Conservation (phyloP, 53 echinoderm and acorn worm genomes). For the Echinometra lucunter region DNA sequence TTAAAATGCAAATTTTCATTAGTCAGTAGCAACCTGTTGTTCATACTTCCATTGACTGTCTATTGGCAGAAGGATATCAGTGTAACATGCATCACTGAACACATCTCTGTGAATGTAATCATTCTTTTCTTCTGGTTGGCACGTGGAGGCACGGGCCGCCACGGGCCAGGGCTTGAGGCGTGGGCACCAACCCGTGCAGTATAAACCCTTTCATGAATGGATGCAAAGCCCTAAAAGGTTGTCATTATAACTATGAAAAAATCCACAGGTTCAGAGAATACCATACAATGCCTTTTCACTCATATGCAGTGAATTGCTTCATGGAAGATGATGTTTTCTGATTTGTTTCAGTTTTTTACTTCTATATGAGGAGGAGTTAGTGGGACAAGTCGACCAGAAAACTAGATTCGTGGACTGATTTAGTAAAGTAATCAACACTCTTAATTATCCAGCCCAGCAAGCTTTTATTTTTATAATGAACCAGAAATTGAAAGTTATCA, state of each 20-base stretch:
- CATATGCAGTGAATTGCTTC: conserved; percentile 22
- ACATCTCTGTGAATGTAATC: conserved; percentile 32
- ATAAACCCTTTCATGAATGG: background rate
- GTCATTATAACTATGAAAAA: background rate
- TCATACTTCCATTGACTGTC: background rate
- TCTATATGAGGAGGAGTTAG: background rate
- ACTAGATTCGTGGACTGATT: background rate
- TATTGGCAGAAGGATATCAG: conserved; percentile 3
- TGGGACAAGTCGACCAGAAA: conserved; percentile 13
- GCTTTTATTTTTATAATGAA: background rate
- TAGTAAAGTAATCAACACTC: background rate
- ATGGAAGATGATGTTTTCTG: background rate
- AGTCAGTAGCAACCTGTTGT: conserved; percentile 6
- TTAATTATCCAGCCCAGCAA: background rate
- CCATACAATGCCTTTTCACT: conserved; percentile 18
- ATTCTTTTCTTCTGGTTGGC: conserved; percentile 32
- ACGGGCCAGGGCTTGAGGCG: conserved; percentile 7
- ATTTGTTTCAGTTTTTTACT: background rate
- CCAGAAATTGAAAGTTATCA: background rate
- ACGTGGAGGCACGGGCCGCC: conserved; percentile 28
- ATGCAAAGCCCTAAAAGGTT: conserved; percentile 1
- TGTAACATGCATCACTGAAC: background rate
- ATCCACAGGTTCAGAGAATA: conserved; percentile 11
- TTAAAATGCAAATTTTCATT: conserved; percentile 10
- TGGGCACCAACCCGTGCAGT: conserved; percentile 33